A percentile compares a stretch with the other conserved stretches of the same genome.
These are phyloP conservation scores for Macropis europaea DNA, from an alignment of 2,888 invertebrate genomes.

Conservation along the genomic window DNA sequence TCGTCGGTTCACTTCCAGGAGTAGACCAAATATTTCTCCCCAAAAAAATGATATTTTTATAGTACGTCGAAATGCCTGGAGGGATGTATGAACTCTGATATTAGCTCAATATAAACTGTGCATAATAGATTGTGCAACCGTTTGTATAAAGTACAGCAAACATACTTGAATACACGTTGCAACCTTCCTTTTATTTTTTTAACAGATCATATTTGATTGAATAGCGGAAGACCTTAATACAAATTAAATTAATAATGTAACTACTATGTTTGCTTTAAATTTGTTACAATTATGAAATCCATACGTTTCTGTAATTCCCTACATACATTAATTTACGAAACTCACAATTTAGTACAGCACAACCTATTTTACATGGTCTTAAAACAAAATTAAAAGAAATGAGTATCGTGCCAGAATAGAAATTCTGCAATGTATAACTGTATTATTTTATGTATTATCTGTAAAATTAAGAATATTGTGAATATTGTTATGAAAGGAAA, in stretches of 20 bases:
- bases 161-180: conserved; percentile 10
- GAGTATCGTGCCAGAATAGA: conserved; percentile 24
- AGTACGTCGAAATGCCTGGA: conserved; percentile 42
- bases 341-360: conserved; percentile 33
- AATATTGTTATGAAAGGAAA: conserved; percentile 38
- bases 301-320: conserved; percentile 3
- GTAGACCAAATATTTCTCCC: conserved; percentile 26
- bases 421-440: conserved; percentile 36
- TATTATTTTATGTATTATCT: conserved; percentile 40
- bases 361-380: conserved; percentile 49
- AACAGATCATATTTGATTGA: conserved; percentile 15
- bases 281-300: conserved; percentile 13
- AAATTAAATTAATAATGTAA: conserved; percentile 14
- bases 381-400: conserved; percentile 9
- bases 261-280: not conserved
- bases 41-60: conserved; percentile 54
- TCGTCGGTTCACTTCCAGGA: conserved; percentile 32
- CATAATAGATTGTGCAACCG: conserved; percentile 55
- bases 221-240: conserved; percentile 7
- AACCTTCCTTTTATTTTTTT: conserved; percentile 12
- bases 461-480: conserved; percentile 39
- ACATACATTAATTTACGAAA: conserved; percentile 10
- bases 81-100: conserved; percentile 44
- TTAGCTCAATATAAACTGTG: conserved; percentile 54
- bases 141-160: conserved; percentile 48